Conservation (phyloP, 2,888 invertebrate genomes). For the Agonopterix alstromeriana region DNA sequence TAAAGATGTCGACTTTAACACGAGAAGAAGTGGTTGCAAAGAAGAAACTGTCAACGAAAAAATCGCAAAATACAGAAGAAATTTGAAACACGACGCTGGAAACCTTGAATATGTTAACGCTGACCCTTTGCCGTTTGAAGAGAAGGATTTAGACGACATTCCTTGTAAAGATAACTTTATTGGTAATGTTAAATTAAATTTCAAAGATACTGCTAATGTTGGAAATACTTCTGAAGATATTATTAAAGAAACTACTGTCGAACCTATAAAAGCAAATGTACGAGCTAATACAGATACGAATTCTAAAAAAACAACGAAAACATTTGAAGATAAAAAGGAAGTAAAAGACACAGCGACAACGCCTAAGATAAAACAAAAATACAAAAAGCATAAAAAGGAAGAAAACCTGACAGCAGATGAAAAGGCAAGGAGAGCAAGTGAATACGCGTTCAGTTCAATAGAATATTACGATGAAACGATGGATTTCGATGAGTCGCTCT, state of each 20-base stretch:
- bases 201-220: too few species aligned
- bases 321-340: background rate
- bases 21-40: constrained; percentile 20
- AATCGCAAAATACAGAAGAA: constrained; percentile 29
- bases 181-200: too few species aligned
- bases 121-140: constrained; percentile 24
- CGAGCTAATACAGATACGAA: background rate
- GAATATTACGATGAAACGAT: constrained; percentile 53
- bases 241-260: too few species aligned
- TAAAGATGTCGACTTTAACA: constrained; percentile 21
- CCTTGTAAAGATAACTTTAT: too few species aligned
- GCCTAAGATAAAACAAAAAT: constrained; percentile 13
- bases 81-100: constrained; percentile 35
- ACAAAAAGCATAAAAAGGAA: background rate
- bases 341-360: constrained; percentile 6
- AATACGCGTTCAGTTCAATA: constrained; percentile 50
- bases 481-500: constrained; percentile 27
- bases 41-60: constrained; percentile 35
- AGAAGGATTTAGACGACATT: background rate
- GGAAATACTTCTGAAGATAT: too few species aligned
- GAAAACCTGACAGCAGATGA: constrained; percentile 2
- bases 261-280: too few species aligned
- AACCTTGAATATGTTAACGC: constrained; percentile 40
- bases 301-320: background rate
- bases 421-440: constrained; percentile 28